Evolutionary conservation across 1,140 invertebrate genomes (phyloP).

Genomic region (Orius insidiosus): DNA sequence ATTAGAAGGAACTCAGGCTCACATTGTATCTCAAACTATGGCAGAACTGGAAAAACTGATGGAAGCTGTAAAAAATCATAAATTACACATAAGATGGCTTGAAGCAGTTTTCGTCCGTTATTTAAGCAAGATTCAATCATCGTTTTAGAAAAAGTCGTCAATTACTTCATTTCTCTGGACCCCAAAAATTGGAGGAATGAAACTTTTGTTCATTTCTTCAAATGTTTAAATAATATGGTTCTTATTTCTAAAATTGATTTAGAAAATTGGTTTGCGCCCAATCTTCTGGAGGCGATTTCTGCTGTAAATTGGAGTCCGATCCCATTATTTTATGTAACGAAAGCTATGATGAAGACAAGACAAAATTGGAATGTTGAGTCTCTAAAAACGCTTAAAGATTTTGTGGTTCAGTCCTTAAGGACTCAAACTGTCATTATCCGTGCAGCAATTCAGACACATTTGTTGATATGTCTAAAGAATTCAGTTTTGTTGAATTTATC

Average conservation of each 20-base stretch:
- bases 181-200: slow-evolving; percentile 19
- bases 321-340: slow-evolving; percentile 12
- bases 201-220: slow-evolving; percentile 20
- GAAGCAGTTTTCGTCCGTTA: slow-evolving; percentile 26
- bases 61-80: slow-evolving; percentile 17
- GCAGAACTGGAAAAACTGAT: slow-evolving; percentile 25
- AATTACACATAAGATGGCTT: slow-evolving; percentile 19
- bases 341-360: background rate
- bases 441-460: slow-evolving; percentile 20
- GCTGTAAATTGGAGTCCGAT: slow-evolving; percentile 14
- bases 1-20: slow-evolving; percentile 42
- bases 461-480: slow-evolving; percentile 15
- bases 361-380: slow-evolving; percentile 7
- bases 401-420: slow-evolving; percentile 17
- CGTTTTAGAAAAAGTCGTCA: slow-evolving; percentile 29
- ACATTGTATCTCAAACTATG: slow-evolving; percentile 35
- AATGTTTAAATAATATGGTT: slow-evolving; percentile 9
- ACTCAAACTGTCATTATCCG: slow-evolving; percentile 20
- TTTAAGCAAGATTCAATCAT: slow-evolving; percentile 28
- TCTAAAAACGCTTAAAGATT: slow-evolving; percentile 13
- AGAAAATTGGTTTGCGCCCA: background rate
- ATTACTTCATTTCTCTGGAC: slow-evolving; percentile 19
- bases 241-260: slow-evolving; percentile 12
- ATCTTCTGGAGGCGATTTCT: no score
- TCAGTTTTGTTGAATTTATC: slow-evolving; percentile 18